A percentile compares a stretch with the other conserved stretches of the same genome.
Conservation (phyloP, 2,113 vertebrate genomes). For the Mixornis gularis region DNA sequence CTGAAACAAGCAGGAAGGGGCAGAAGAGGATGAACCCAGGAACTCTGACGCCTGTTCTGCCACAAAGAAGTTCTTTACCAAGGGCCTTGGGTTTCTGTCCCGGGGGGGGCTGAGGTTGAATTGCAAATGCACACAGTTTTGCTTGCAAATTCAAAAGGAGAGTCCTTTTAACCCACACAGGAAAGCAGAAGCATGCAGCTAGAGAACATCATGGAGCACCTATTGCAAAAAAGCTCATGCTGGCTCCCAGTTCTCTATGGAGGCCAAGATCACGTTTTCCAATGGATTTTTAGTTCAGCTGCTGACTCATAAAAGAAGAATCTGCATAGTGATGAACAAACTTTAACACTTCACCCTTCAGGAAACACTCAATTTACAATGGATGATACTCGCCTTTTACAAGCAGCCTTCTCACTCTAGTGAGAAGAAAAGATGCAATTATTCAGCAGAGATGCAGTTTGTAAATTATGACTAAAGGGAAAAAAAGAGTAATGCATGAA, state of each 20-base stretch:
- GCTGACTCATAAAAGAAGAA: not conserved
- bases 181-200: not conserved
- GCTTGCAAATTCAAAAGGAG: not conserved
- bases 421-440: not conserved
- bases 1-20: not conserved
- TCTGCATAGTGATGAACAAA: not conserved
- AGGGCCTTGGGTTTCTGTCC: not conserved
- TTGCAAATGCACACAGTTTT: not conserved
- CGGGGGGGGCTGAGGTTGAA: not conserved
- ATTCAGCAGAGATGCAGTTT: not conserved
- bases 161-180: not conserved
- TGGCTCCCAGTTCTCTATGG: not conserved
- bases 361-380: not conserved
- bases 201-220: not conserved
- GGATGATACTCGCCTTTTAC: not conserved
- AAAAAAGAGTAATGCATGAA: not conserved
- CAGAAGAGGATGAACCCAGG: not conserved
- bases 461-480: not conserved
- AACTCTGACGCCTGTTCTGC: not conserved
- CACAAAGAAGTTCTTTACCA: not conserved
- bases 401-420: not conserved
- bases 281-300: not conserved
- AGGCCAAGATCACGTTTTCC: not conserved
- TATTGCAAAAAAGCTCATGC: not conserved
- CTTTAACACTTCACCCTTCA: not conserved